These are phyloP conservation scores for Pteropus alecto DNA, from an alignment of 2,113 vertebrate genomes.

Conservation along the genomic window DNA sequence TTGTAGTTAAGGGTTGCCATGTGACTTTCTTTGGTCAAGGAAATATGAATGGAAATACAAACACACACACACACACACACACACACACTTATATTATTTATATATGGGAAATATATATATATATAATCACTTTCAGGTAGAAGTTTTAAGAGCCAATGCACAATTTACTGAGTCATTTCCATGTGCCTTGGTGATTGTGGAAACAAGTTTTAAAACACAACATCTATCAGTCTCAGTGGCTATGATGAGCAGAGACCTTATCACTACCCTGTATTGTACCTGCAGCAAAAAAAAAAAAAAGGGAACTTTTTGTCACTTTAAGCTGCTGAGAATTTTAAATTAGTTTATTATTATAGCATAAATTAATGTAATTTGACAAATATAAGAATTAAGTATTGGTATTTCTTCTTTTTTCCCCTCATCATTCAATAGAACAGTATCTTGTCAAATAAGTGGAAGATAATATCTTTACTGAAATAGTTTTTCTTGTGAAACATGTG, in stretches of 20 bases:
- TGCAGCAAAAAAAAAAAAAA: neutral
- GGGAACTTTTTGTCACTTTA: neutral
- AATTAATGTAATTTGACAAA: neutral
- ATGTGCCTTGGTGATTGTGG: neutral
- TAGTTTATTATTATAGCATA: neutral
- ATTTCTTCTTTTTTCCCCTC: neutral
- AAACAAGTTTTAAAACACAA: neutral
- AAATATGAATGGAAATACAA: neutral
- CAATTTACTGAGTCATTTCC: neutral
- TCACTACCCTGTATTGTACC: neutral
- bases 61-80: too few species aligned
- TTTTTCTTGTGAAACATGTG: slow-evolving; percentile 34
- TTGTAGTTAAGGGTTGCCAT: neutral
- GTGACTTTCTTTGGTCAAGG: neutral
- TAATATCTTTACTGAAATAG: neutral
- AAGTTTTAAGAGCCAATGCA: neutral
- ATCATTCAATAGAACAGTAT: neutral
- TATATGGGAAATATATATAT: too few species aligned
- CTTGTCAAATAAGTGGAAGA: slow-evolving; percentile 14
- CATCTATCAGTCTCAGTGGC: neutral
- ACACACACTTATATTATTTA: too few species aligned
- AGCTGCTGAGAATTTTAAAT: neutral
- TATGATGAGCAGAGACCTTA: neutral
- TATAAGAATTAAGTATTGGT: neutral
- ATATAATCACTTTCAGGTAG: neutral